Percentiles rank a stretch among this genome's conserved stretches.
Evolutionary conservation across 2,797 vertebrate genomes (phyloP).

Genomic region (Eupleurogrammus muticus): DNA sequence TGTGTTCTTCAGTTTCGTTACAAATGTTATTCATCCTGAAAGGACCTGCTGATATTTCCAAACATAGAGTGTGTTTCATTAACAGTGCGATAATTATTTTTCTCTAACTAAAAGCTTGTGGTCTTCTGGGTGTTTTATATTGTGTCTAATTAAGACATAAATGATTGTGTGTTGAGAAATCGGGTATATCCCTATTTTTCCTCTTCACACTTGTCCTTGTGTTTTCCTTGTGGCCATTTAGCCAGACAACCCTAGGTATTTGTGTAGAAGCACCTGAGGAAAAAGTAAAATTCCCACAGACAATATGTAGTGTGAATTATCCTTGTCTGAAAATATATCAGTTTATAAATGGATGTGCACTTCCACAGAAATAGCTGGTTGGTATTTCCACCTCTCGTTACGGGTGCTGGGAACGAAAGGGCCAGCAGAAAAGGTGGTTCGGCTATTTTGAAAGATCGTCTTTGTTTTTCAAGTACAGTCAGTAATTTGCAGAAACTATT

Average conservation of each 20-base stretch:
- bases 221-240: constrained; percentile 14
- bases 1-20: not conserved
- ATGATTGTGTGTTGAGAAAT: not conserved
- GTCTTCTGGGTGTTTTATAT: not conserved
- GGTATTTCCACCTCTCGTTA: constrained; percentile 46
- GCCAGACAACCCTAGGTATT: constrained; percentile 1
- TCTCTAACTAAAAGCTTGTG: not conserved
- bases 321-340: constrained; percentile 36
- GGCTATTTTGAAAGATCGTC: not conserved
- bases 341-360: constrained; percentile 25
- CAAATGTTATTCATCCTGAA: not conserved
- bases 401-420: constrained; percentile 30
- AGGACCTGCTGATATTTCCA: not conserved
- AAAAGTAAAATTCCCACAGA: not conserved
- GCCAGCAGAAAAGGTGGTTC: constrained; percentile 17
- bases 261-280: constrained; percentile 11
- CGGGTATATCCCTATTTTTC: not conserved
- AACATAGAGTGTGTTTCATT: not conserved
- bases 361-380: constrained; percentile 24
- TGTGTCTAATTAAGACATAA: not conserved
- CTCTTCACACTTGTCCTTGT: constrained; percentile 10
- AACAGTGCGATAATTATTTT: not conserved
- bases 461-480: not conserved
- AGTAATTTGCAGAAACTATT: not conserved
- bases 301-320: constrained; percentile 13